phyloP scores from a whole-genome alignment of 2,797 vertebrate species.

The Pelobates cultripes region DNA sequence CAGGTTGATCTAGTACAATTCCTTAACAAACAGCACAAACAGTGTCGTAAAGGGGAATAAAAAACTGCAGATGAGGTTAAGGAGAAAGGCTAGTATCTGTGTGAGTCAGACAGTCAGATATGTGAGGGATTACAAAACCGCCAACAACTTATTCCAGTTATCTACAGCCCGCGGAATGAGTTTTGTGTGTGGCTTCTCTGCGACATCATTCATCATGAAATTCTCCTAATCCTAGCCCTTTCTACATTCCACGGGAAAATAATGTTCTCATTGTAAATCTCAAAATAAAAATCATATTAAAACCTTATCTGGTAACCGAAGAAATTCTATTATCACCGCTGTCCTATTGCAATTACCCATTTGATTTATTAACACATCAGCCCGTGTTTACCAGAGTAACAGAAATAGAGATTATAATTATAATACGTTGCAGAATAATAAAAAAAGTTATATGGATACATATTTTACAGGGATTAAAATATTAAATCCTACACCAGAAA shows the following conservation, averaged over 20 bases:
- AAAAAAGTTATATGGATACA: background rate
- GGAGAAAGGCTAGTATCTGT: slow-evolving; percentile 26
- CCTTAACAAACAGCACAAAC: slow-evolving; percentile 14
- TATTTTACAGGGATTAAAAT: too few relatives aligned
- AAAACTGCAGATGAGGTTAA: slow-evolving; percentile 19
- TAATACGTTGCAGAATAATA: background rate
- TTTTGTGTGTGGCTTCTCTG: slow-evolving; percentile 29
- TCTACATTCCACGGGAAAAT: slow-evolving; percentile 35
- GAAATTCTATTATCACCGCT: slow-evolving; percentile 49
- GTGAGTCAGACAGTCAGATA: slow-evolving; percentile 23
- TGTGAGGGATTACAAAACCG: slow-evolving; percentile 39
- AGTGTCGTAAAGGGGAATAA: slow-evolving; percentile 21
- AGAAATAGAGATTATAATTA: background rate
- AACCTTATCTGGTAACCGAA: slow-evolving; percentile 42
- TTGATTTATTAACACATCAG: slow-evolving; percentile 29
- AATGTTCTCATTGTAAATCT: slow-evolving; percentile 44
- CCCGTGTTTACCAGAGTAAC: slow-evolving; percentile 9
- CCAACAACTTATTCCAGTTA: slow-evolving; percentile 45
- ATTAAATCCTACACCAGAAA: too few relatives aligned
- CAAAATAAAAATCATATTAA: slow-evolving; percentile 37
- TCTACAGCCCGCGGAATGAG: slow-evolving; percentile 29
- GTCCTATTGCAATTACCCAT: slow-evolving; percentile 36
- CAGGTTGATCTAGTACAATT: slow-evolving; percentile 38
- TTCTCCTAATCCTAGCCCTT: slow-evolving; percentile 42
- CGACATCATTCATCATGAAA: slow-evolving; percentile 43